Evolutionary conservation across 1,140 invertebrate species (phyloP), one percentile per base, ranked within the genome.

Genomic region (Sminthurinus signatus): DNA sequence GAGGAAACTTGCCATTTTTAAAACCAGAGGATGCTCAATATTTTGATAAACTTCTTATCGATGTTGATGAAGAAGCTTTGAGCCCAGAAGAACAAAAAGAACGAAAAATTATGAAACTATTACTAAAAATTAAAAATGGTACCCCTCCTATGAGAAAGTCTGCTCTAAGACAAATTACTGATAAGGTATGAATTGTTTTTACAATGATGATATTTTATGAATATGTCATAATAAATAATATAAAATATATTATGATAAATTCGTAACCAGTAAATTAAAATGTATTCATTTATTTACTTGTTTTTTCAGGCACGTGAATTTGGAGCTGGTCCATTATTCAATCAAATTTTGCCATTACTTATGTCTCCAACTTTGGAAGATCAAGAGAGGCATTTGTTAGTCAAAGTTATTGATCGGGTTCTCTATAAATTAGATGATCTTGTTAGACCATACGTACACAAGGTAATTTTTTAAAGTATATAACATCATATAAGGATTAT

Each of bases 21-120:
- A 99, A 99, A 77, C 96, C 96, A 0, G 97, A 99, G 79, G 97
- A 99, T 81, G 93, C 97, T 27, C 97, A 99, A 78, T 99, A 99
- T 80, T 99, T 99, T 78, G 96, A 99, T 77, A 99, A 99, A 80
- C 80, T 99, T 29, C 79, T 99, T 48, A 81, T 96, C 36, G 96
- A 99, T 76, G 95, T 99, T 10, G 96, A 99, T 77, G 96, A 99
- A 80, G 94, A 98, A 73, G 81, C 86, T 0, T 80, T 99, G 17
- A 91, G 88, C 61, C 93, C 95, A 1, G 96, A 99, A 74, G 96
- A 99, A 75, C 88, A 95, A 65, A 98, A 98, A 76, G 97, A 99
- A 77, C 79, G 96, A 17, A 98, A 98, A 78, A 99, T 99, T 27
- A 99, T 99, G 97, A 97, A 96, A 74, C 79, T 99, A 2, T 75